phyloP scores from a whole-genome alignment of 2,888 invertebrate genomes.

The Sphaerophoria rueppellii region DNA sequence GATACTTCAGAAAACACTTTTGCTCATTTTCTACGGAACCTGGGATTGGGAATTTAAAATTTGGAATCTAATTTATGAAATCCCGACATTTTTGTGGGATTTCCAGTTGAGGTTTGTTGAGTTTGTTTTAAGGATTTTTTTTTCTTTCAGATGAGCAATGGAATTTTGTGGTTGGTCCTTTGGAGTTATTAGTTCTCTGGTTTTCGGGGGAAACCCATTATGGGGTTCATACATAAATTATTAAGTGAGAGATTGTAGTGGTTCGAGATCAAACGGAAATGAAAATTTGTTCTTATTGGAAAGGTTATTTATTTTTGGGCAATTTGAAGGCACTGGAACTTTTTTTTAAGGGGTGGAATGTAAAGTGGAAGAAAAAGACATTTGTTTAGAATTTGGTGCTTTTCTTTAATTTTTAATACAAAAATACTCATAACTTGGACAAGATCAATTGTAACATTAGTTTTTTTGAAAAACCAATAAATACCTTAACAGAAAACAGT shows the following conservation, averaged over 20 bases:
- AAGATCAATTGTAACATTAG: not conserved
- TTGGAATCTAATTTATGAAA: not conserved
- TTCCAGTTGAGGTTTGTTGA: not conserved
- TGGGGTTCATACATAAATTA: not conserved
- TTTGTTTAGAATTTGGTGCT: not conserved
- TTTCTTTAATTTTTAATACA: conserved; percentile 1
- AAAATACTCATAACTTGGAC: conserved; percentile 17
- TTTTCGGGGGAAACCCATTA: conserved; percentile 2
- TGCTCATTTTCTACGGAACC: too few relatives aligned
- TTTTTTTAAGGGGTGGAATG: too few relatives aligned
- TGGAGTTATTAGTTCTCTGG: not conserved
- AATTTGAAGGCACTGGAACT: not conserved
- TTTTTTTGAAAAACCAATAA: conserved; percentile 36
- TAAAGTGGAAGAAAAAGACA: not conserved
- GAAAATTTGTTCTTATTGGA: not conserved
- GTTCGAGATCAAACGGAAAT: not conserved
- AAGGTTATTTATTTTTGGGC: not conserved
- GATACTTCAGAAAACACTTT: too few relatives aligned
- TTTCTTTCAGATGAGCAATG: not conserved
- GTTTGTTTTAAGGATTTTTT: conserved; percentile 1
- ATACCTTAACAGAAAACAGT: conserved; percentile 62
- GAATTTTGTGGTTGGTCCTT: not conserved
- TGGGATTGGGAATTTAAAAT: conserved; percentile 13
- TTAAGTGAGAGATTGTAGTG: not conserved
- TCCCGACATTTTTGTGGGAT: not conserved